These are phyloP conservation scores for Chlorops oryzae DNA, from an alignment of 1,140 invertebrate species.

Conservation along the genomic window DNA sequence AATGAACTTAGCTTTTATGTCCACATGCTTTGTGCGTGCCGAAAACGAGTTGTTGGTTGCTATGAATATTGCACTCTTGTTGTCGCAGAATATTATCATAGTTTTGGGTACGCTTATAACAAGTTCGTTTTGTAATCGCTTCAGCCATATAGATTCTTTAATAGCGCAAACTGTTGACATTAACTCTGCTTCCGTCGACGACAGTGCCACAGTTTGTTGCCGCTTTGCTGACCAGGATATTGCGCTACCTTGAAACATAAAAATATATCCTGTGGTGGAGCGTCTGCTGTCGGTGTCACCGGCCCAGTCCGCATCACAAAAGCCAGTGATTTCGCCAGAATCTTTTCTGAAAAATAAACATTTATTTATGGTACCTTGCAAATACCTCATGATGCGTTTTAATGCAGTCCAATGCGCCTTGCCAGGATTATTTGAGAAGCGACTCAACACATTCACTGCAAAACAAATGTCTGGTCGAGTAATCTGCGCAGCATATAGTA, in stretches of 20 bases:
- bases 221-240: constrained; percentile 5
- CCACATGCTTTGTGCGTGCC: constrained; percentile 11
- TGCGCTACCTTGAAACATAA: neutral
- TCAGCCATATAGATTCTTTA: constrained; percentile 4
- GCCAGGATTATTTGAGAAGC: constrained; percentile 3
- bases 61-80: constrained; percentile 3
- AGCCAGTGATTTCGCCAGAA: neutral
- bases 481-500: constrained; percentile 24
- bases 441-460: constrained; percentile 17
- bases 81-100: constrained; percentile 6
- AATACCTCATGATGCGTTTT: constrained; percentile 3
- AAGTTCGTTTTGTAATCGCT: neutral
- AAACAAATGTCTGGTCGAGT: constrained; percentile 36
- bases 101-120: neutral
- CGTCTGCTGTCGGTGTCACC: neutral
- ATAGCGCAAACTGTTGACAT: constrained; percentile 2
- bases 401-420: constrained; percentile 5
- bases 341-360: neutral
- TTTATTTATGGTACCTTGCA: constrained; percentile 14
- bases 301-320: constrained; percentile 9
- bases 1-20: constrained; percentile 7
- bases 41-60: constrained; percentile 1
- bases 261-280: constrained; percentile 5
- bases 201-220: constrained; percentile 11
- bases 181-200: constrained; percentile 8